Evolutionary conservation across 2,888 invertebrate species (phyloP).

Genomic region (Pristionchus mayeri): DNA sequence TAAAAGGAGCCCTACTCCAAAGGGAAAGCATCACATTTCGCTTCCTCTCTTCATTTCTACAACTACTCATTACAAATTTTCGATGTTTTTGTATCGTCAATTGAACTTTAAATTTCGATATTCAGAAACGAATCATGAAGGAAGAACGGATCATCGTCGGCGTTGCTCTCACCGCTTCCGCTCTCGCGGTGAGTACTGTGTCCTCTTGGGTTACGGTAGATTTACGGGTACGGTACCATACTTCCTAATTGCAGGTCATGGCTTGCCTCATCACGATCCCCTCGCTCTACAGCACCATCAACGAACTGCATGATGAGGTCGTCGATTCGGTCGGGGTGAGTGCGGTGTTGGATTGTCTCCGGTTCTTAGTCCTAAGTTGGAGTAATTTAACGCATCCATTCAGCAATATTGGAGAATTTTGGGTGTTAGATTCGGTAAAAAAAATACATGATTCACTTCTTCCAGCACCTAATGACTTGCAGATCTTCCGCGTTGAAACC

Average conservation of each 20-base stretch:
- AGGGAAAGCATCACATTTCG: background rate
- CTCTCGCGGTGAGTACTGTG: conserved; percentile 24
- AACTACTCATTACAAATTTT: background rate
- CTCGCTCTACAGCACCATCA: conserved; percentile 70
- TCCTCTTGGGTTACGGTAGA: background rate
- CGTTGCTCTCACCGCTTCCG: conserved; percentile 26
- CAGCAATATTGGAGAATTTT: background rate
- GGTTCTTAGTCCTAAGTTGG: background rate
- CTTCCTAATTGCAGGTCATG: conserved; percentile 54
- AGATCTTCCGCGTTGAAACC: conserved; percentile 74
- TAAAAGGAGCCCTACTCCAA: background rate
- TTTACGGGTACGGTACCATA: background rate
- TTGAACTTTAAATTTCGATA: background rate
- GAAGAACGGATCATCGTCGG: conserved; percentile 50
- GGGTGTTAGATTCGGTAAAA: background rate
- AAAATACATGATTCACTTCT: too few species aligned
- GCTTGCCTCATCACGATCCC: conserved; percentile 72
- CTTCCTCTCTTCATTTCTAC: background rate
- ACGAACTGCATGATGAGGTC: conserved; percentile 66
- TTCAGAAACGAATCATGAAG: conserved; percentile 34
- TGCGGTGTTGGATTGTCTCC: background rate
- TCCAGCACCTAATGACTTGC: background rate
- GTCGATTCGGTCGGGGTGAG: conserved; percentile 49
- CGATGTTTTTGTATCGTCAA: background rate
- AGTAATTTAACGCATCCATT: background rate